These are phyloP conservation scores for Cotesia glomerata DNA, from an alignment of 1,140 invertebrate genomes.

Conservation along the genomic window DNA sequence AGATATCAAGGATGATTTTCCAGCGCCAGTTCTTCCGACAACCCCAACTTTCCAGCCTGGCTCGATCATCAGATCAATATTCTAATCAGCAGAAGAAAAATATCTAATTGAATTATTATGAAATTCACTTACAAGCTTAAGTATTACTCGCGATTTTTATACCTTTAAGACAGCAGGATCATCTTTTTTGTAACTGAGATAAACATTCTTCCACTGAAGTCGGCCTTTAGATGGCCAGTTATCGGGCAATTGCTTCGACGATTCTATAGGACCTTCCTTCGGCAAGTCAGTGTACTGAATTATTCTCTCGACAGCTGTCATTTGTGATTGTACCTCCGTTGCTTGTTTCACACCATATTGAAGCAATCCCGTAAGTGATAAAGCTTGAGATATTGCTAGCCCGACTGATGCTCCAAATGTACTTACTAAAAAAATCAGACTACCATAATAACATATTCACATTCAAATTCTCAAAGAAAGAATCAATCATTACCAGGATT, in stretches of 20 bases:
- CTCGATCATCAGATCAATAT: conserved; percentile 68
- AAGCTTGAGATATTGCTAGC: conserved; percentile 82
- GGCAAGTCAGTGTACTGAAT: conserved; percentile 76
- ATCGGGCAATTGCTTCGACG: conserved; percentile 49
- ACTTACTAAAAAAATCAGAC: conserved; percentile 38
- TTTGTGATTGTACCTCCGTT: conserved; percentile 74
- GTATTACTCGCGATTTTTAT: neutral
- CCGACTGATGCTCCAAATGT: conserved; percentile 72
- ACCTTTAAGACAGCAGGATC: conserved; percentile 73
- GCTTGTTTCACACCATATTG: conserved; percentile 84
- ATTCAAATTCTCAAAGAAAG: neutral
- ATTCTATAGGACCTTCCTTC: conserved; percentile 62
- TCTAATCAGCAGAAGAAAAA: conserved; percentile 35
- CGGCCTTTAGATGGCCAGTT: conserved; percentile 61
- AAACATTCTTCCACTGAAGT: conserved; percentile 69
- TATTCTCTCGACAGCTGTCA: conserved; percentile 83
- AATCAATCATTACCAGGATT: conserved; percentile 40
- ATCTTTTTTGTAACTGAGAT: conserved; percentile 69
- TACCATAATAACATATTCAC: no score
- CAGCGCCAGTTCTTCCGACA: conserved; percentile 80
- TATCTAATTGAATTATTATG: neutral
- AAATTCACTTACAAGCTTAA: conserved; percentile 20
- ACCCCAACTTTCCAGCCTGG: conserved; percentile 76
- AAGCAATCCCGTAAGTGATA: conserved; percentile 80
- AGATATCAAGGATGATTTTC: conserved; percentile 81